A percentile compares a stretch with the other conserved stretches of the same genome.
phyloP scores from a whole-genome alignment of 2,888 invertebrate species.

The Halocaridina rubra region DNA sequence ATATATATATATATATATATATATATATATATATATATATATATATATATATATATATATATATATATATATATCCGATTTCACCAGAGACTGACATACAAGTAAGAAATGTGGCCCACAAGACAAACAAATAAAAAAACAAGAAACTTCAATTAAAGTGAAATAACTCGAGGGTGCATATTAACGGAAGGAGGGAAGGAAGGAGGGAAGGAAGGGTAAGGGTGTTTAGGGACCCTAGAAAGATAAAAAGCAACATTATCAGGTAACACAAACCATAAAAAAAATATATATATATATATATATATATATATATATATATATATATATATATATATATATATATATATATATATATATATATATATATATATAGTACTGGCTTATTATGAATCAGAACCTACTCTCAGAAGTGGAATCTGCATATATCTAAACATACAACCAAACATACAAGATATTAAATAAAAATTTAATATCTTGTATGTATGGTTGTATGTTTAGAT shows the following conservation, averaged over 20 bases:
- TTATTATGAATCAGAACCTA: too few species aligned
- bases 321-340: too few species aligned
- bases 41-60: background rate
- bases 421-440: too few species aligned
- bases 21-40: background rate
- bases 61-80: background rate
- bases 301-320: too few species aligned
- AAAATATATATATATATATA: background rate
- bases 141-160: background rate
- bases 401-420: too few species aligned
- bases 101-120: too few species aligned
- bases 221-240: conserved; percentile 52
- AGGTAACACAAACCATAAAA: background rate
- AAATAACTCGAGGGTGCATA: background rate
- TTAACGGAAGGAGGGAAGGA: conserved; percentile 11
- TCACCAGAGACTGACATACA: too few species aligned
- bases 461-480: too few species aligned
- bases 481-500: too few species aligned
- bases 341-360: too few species aligned
- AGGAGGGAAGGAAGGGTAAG: background rate
- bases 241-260: conserved; percentile 23
- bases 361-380: too few species aligned
- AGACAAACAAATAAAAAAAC: background rate
- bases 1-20: background rate
- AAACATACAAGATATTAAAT: too few species aligned